Percentiles rank a stretch among this genome's conserved stretches.
These are phyloP conservation scores for Tyria jacobaeae DNA, from an alignment of 2,888 invertebrate species.

Conservation along the genomic window DNA sequence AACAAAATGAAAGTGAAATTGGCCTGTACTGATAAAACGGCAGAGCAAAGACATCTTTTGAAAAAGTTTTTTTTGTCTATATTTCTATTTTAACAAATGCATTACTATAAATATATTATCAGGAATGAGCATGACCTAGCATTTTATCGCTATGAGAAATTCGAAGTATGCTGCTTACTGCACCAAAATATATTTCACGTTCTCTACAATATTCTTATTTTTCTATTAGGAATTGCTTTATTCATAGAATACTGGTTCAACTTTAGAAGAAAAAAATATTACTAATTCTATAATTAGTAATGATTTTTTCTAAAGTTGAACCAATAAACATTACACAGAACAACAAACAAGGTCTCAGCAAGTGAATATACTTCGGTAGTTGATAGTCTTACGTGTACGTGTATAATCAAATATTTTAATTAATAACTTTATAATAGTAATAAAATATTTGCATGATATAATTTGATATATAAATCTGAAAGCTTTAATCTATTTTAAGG, in stretches of 20 bases:
- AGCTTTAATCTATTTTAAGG: neutral
- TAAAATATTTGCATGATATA: conserved; percentile 3
- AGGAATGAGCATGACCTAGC: conserved; percentile 67
- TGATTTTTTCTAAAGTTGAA: neutral
- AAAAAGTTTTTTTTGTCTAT: neutral
- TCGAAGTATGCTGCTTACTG: conserved; percentile 51
- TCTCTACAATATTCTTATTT: conserved; percentile 3
- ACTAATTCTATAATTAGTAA: neutral
- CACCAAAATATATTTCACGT: conserved; percentile 12
- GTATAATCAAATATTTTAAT: neutral
- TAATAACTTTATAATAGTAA: too few relatives aligned
- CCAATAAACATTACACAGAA: neutral
- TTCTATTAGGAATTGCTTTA: neutral
- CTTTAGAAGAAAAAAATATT: too few relatives aligned
- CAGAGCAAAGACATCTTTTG: neutral
- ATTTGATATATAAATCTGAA: neutral
- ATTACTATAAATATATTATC: conserved; percentile 35
- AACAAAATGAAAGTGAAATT: neutral
- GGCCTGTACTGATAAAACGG: neutral
- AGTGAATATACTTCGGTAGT: neutral
- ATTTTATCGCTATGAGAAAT: conserved; percentile 32
- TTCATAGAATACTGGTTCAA: too few relatives aligned
- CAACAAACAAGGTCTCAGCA: neutral
- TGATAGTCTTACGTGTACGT: neutral
- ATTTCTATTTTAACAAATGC: conserved; percentile 26